phyloP scores from a whole-genome alignment of 2,113 vertebrate genomes.

The Heterotis niloticus region DNA sequence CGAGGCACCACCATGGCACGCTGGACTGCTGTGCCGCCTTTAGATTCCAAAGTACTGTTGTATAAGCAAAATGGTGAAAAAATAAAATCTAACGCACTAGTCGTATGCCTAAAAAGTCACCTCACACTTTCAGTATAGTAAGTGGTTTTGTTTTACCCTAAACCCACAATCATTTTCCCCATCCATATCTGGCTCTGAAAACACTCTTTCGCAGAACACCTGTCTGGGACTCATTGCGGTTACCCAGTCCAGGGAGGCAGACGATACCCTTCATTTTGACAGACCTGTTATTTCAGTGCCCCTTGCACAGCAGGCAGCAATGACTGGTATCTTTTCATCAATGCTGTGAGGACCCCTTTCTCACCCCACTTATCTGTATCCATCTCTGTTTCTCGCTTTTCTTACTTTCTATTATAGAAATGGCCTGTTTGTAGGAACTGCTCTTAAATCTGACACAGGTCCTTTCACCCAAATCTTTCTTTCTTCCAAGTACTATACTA shows the following conservation, averaged over 20 bases:
- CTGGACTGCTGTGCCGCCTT: too few species aligned
- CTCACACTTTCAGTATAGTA: too few species aligned
- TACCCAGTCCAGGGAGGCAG: slow-evolving; percentile 46
- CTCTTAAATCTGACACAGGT: not conserved
- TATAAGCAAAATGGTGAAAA: too few species aligned
- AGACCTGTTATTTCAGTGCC: slow-evolving; percentile 48
- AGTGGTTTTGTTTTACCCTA: too few species aligned
- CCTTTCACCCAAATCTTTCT: not conserved
- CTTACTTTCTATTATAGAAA: not conserved
- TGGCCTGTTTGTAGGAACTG: not conserved
- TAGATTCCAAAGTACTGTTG: too few species aligned
- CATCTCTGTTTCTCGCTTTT: not conserved
- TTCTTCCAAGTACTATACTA: not conserved
- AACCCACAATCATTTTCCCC: too few species aligned
- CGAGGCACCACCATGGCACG: too few species aligned
- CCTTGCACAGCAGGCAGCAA: slow-evolving; percentile 46
- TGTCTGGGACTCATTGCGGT: slow-evolving; percentile 38
- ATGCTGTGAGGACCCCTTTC: slow-evolving; percentile 26
- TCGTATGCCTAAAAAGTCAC: too few species aligned
- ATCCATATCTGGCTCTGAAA: not conserved
- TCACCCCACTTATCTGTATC: slow-evolving; percentile 1
- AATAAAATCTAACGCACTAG: too few species aligned
- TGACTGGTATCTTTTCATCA: slow-evolving; percentile 45
- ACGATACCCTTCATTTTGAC: slow-evolving; percentile 50
- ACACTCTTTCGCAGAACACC: not conserved